phyloP scores from a whole-genome alignment of 2,888 invertebrate species.

The Dysmachus trigonus region DNA sequence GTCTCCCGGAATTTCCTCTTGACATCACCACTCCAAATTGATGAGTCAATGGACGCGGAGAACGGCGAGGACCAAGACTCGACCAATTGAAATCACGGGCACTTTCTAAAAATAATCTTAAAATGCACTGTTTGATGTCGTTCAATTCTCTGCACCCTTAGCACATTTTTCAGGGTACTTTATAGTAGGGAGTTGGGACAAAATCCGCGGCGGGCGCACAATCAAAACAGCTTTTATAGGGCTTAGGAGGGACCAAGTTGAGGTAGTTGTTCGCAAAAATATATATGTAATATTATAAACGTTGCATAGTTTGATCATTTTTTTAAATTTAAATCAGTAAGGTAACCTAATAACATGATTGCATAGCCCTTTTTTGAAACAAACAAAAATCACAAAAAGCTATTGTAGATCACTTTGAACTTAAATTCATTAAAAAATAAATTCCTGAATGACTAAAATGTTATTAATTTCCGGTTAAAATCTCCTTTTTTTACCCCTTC shows the following conservation, averaged over 20 bases:
- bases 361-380: no score
- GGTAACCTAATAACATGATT: no score
- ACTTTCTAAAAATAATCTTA: constrained; percentile 30
- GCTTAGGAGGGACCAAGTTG: not conserved
- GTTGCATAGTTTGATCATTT: no score
- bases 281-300: no score
- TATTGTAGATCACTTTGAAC: no score
- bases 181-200: not conserved
- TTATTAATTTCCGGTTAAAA: no score
- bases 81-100: constrained; percentile 6
- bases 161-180: not conserved
- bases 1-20: constrained; percentile 21
- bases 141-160: constrained; percentile 20
- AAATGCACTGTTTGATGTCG: not conserved
- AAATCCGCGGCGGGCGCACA: not conserved
- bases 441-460: no score
- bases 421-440: no score
- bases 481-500: no score
- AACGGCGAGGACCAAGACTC: not conserved
- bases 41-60: constrained; percentile 17
- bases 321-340: no score
- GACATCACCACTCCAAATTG: constrained; percentile 18
- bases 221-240: not conserved
- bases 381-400: no score
- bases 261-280: not conserved